Base-by-base conservation (phyloP, 2,888 invertebrate genomes). In the Callyntrura sp. region DNA sequence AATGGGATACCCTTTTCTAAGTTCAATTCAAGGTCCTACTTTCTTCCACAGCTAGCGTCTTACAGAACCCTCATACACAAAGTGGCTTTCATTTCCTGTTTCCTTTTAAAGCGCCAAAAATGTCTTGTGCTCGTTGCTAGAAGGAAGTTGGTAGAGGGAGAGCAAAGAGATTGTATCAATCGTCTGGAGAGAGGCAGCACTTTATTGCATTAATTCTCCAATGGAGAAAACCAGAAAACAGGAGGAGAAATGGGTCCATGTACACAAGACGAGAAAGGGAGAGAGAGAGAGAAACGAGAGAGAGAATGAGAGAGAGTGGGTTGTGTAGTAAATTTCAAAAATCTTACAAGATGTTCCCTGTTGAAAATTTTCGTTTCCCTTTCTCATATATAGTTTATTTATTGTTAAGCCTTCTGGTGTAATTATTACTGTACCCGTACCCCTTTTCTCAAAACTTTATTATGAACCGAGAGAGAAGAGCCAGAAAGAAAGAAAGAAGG, bases 81-180 rank as follows among this genome's bases (percentile, higher is more conserved):
- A 8, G 25, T 55, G 17, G 25, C 51, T 83, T 83, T 83, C 83
- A 83, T 83, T 65, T 83, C 83, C 83, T 83, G 68, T 25, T 83
- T 83, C 83, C 83, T 62, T 83, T 79, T 25, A 25, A 83, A 68
- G 65, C 83, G 65, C 83, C 68, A 83, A 83, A 82, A 65, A 51
- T 48, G 51, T 83, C 83, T 62, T 48, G 83, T 51, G 43, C 43
- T 25, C 81, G n/a, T 57, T 62, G 62, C 35, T 35, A 6, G 35
- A 4, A 35, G 35, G 35, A 35, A 35, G 35, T 35, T 35, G 35
- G 51, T 43, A 60, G 25, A 78, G 17, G 9, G 28, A 28, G 35
- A 2, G 35, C 35, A 35, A 35, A 17, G 78, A 78, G 78, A 78
- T 78, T 83, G 83, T 83, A 83, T 83, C 83, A 83, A 68, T 45